These are phyloP conservation scores for Bombylius discolor DNA, from an alignment of 2,888 invertebrate species.

Conservation along the genomic window DNA sequence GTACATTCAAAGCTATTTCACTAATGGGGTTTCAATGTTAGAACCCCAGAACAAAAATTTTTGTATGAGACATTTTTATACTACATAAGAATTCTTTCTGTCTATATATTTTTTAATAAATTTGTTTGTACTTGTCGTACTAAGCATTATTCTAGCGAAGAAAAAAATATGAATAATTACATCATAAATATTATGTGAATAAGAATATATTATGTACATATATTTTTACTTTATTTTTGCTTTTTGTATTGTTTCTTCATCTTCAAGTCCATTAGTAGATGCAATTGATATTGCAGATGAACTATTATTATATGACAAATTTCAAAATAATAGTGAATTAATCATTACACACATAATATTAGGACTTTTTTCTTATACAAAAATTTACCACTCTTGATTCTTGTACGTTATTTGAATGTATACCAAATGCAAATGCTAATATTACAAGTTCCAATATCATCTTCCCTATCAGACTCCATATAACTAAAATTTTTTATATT, in stretches of 20 bases:
- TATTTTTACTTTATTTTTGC: too few relatives aligned
- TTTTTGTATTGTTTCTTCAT: constrained; percentile 21
- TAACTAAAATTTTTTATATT: constrained; percentile 18
- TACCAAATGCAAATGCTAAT: constrained; percentile 48
- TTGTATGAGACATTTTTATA: too few relatives aligned
- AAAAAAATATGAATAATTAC: background rate
- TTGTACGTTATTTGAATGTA: constrained; percentile 36
- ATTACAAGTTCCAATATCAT: constrained; percentile 34
- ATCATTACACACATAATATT: too few relatives aligned
- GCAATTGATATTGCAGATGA: constrained; percentile 40
- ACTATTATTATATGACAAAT: constrained; percentile 32
- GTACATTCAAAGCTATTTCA: too few relatives aligned
- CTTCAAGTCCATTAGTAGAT: constrained; percentile 55
- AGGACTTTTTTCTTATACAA: too few relatives aligned
- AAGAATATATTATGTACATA: too few relatives aligned
- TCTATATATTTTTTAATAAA: too few relatives aligned
- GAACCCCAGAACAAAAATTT: too few relatives aligned
- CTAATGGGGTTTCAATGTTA: too few relatives aligned
- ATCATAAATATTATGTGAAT: background rate
- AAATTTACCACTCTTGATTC: constrained; percentile 8
- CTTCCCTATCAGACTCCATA: constrained; percentile 32
- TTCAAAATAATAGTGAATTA: constrained; percentile 15
- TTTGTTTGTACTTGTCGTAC: constrained; percentile 41
- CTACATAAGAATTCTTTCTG: too few relatives aligned
- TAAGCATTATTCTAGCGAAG: constrained; percentile 35